A percentile compares a stretch with the other conserved stretches of the same genome.
Evolutionary conservation across 2,797 vertebrate genomes (phyloP).

Genomic region (Macropus fuliginosus): DNA sequence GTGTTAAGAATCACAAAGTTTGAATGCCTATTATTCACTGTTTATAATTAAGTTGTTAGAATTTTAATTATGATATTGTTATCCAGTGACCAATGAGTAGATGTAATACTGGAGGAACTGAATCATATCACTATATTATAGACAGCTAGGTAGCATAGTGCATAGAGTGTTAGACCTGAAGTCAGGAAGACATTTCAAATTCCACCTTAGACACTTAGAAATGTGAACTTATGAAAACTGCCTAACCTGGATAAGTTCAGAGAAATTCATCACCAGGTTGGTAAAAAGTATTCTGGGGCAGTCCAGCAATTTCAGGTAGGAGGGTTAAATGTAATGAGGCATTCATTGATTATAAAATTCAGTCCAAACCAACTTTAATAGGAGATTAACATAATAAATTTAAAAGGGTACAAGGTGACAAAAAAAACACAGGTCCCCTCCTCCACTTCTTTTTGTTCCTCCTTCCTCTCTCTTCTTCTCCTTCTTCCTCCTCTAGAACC

Average conservation of each 20-base stretch:
- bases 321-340: neutral
- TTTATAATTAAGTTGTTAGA: neutral
- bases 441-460: neutral
- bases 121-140: neutral
- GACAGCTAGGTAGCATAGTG: neutral
- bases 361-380: neutral
- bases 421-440: neutral
- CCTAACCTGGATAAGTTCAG: neutral
- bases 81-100: neutral
- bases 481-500: neutral
- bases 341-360: neutral
- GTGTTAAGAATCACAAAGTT: neutral
- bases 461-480: neutral
- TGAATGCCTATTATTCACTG: neutral
- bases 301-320: neutral
- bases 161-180: neutral
- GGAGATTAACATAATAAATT: neutral
- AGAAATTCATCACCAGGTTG: neutral
- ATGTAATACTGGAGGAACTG: neutral
- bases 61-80: neutral
- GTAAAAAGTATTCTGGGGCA: neutral
- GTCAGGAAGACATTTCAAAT: neutral
- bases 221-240: neutral
- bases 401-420: neutral
- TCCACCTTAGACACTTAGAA: neutral